phyloP scores from a whole-genome alignment of 2,113 vertebrate species.

The Struthio camelus region DNA sequence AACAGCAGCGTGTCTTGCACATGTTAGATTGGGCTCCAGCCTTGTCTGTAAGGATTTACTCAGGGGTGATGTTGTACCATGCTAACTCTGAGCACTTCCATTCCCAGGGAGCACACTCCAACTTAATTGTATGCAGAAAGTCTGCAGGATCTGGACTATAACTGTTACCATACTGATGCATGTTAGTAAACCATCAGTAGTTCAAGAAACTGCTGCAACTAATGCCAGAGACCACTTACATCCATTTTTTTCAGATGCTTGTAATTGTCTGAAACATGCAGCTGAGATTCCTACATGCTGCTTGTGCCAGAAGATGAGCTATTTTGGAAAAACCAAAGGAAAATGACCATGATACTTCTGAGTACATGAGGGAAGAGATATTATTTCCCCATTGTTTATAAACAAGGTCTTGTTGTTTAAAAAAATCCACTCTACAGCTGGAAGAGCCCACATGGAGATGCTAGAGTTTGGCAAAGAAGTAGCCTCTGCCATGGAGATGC shows the following conservation, averaged over 20 bases:
- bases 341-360: background rate
- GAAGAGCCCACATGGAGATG: background rate
- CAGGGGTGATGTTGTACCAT: background rate
- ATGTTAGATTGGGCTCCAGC: background rate
- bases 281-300: background rate
- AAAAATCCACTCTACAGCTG: background rate
- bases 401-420: background rate
- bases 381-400: background rate
- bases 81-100: background rate
- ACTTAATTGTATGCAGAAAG: fast-evolving
- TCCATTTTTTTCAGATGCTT: background rate
- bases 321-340: background rate
- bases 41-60: background rate
- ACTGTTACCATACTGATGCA: background rate
- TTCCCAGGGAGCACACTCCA: background rate
- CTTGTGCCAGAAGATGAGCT: constrained; percentile 17
- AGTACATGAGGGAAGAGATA: background rate
- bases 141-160: background rate
- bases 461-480: background rate
- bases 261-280: background rate
- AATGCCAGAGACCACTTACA: background rate
- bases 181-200: background rate
- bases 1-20: background rate
- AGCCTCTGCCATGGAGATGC: background rate
- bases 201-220: background rate